Evolutionary conservation across 2,888 invertebrate species (phyloP).

Genomic region (Fragum whitleyi): DNA sequence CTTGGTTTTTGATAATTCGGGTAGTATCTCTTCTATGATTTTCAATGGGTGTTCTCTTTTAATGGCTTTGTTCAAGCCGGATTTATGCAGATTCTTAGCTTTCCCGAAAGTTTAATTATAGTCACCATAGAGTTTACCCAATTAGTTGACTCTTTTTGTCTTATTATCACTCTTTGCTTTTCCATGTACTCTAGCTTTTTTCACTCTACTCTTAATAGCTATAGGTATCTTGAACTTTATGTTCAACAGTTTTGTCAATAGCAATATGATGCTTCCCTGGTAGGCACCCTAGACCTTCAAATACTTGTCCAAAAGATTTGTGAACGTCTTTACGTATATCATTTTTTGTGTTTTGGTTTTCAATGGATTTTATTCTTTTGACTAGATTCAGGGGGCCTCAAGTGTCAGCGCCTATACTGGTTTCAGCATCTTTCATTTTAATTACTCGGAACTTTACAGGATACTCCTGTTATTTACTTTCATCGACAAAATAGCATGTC

Average conservation of each 20-base stretch:
- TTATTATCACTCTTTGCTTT: conserved; percentile 49
- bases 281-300: conserved; percentile 39
- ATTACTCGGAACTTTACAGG: conserved; percentile 41
- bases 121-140: conserved; percentile 61
- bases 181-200: conserved; percentile 51
- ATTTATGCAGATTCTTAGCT: conserved; percentile 58
- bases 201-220: conserved; percentile 46
- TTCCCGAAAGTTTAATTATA: conserved; percentile 53
- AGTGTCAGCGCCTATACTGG: conserved; percentile 31
- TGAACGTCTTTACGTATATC: conserved; percentile 26
- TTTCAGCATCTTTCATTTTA: conserved; percentile 9
- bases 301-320: conserved; percentile 25
- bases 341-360: neutral
- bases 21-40: conserved; percentile 59
- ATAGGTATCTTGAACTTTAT: conserved; percentile 45
- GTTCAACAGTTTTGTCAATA: conserved; percentile 26
- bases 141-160: conserved; percentile 44
- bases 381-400: conserved; percentile 30
- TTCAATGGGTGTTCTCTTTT: conserved; percentile 63
- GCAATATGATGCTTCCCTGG: conserved; percentile 37
- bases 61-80: conserved; percentile 56
- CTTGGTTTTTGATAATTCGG: conserved; percentile 45
- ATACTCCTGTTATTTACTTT: conserved; percentile 23
- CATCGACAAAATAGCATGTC: conserved; percentile 5
- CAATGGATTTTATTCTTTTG: conserved; percentile 25